Evolutionary conservation across 2,113 vertebrate species (phyloP).

Genomic region (Ceratotherium simum): DNA sequence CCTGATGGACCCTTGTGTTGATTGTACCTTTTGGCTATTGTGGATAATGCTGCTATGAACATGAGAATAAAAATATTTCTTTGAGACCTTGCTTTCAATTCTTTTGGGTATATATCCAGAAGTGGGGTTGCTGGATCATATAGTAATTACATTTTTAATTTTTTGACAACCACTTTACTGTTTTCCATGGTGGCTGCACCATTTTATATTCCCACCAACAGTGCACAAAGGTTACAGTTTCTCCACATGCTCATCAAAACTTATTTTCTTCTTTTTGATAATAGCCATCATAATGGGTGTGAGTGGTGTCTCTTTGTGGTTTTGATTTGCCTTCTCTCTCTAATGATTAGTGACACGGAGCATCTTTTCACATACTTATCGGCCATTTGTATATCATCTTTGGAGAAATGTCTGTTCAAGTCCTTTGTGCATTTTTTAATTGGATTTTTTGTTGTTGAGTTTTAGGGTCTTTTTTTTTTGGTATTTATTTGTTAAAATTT

Average conservation of each 20-base stretch:
- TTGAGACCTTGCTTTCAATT: not conserved
- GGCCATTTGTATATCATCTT: not conserved
- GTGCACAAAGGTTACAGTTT: not conserved
- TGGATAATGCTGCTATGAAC: not conserved
- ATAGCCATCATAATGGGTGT: not conserved
- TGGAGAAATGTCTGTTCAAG: not conserved
- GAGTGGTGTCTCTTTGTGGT: not conserved
- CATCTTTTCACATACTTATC: not conserved
- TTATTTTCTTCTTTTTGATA: not conserved
- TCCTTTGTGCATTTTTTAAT: not conserved
- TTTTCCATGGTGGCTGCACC: not conserved
- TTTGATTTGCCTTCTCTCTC: not conserved
- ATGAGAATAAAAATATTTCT: not conserved
- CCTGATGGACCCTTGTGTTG: not conserved
- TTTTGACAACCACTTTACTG: not conserved
- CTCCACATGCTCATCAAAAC: not conserved
- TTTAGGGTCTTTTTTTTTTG: not conserved
- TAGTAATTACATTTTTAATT: not conserved
- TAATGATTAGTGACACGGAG: not conserved
- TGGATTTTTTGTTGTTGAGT: not conserved
- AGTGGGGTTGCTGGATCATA: not conserved
- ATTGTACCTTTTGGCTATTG: not conserved
- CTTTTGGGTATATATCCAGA: not conserved
- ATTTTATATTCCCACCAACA: not conserved
- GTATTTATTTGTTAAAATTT: not conserved